Evolutionary conservation across 2,797 vertebrate genomes (phyloP).

Genomic region (Chrosomus eos): DNA sequence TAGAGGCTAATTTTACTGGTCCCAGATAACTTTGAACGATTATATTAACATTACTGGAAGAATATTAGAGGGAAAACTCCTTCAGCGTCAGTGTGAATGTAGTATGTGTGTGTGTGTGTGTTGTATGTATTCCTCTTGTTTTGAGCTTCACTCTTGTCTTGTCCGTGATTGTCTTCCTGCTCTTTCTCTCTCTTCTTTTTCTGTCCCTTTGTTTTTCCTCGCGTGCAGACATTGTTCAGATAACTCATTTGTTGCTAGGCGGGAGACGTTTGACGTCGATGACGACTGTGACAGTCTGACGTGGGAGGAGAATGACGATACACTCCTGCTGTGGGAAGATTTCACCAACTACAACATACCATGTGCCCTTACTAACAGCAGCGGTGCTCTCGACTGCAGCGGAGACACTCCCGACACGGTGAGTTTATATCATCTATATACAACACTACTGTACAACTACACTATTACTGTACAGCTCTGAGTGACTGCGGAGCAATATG

Average conservation of each 20-base stretch:
- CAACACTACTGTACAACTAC: no score
- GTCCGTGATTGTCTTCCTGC: conserved; percentile 37
- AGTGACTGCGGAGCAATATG: no score
- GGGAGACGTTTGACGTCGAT: conserved; percentile 94
- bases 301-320: conserved; percentile 98
- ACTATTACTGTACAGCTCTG: no score
- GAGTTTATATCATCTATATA: conserved; percentile 36
- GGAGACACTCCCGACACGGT: conserved; percentile 77
- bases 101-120: not conserved
- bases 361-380: conserved; percentile 52
- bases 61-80: not conserved
- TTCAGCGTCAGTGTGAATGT: not conserved
- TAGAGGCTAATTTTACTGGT: no score
- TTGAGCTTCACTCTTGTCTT: conserved; percentile 28
- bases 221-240: conserved; percentile 79
- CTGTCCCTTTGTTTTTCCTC: conserved; percentile 29
- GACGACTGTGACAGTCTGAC: conserved; percentile 97
- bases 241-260: conserved; percentile 82
- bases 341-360: conserved; percentile 94
- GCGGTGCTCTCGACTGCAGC: conserved; percentile 70
- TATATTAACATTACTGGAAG: not conserved
- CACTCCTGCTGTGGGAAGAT: conserved; percentile 95
- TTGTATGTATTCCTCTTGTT: conserved; percentile 23
- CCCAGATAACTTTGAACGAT: no score
- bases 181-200: conserved; percentile 46